Evolutionary conservation across 1,140 invertebrate species (phyloP).

Genomic region (Pachypsylla venusta): DNA sequence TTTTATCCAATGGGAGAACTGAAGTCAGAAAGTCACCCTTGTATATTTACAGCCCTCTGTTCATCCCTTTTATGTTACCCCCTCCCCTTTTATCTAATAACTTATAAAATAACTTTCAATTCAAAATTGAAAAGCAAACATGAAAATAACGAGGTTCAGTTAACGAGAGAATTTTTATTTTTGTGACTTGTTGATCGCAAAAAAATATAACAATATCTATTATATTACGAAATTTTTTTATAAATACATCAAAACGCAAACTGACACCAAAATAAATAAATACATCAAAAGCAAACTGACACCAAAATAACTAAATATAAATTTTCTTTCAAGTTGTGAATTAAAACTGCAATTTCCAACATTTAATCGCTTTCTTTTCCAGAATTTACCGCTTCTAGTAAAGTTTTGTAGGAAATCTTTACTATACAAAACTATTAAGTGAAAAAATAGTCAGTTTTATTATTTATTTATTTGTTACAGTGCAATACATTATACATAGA

Average conservation of each 20-base stretch:
- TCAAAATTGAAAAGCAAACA: background rate
- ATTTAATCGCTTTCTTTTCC: no score
- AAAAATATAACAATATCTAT: background rate
- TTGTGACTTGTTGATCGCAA: background rate
- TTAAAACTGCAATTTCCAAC: no score
- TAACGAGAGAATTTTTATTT: background rate
- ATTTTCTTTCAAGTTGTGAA: no score
- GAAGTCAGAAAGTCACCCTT: slow-evolving; percentile 17
- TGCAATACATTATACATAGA: no score
- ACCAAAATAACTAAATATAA: background rate
- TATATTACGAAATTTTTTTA: no score
- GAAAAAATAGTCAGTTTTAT: no score
- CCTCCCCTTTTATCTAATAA: background rate
- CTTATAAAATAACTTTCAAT: background rate
- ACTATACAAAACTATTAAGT: no score
- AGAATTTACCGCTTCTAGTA: no score
- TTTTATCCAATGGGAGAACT: background rate
- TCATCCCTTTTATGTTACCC: background rate
- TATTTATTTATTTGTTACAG: no score
- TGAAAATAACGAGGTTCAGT: background rate
- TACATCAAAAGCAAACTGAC: background rate
- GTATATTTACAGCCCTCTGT: slow-evolving; percentile 7
- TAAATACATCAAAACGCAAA: no score
- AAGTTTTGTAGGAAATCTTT: no score
- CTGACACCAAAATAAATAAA: background rate